Percentiles rank a stretch among this genome's conserved stretches.
These are phyloP conservation scores for Paedocypris sp. DNA, from an alignment of 2,113 vertebrate genomes.

Conservation along the genomic window DNA sequence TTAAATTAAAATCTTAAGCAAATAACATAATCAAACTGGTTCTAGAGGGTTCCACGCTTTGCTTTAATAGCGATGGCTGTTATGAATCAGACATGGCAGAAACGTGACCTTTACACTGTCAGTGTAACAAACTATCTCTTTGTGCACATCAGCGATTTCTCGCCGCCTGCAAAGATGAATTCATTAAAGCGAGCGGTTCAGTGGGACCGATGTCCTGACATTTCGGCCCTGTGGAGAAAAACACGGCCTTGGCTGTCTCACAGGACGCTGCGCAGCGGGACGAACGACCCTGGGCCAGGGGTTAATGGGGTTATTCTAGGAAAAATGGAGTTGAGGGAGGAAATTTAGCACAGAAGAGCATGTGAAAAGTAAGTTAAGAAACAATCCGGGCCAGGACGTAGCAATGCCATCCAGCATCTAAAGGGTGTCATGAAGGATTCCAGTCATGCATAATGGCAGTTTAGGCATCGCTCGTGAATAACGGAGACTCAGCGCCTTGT, in stretches of 20 bases:
- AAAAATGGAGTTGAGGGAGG: neutral
- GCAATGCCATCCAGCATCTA: neutral
- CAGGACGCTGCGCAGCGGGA: neutral
- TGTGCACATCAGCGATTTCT: neutral
- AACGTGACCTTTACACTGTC: neutral
- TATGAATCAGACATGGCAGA: neutral
- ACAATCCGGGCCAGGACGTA: neutral
- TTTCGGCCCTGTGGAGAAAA: slow-evolving; percentile 1
- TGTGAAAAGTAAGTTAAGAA: neutral
- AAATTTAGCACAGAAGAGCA: neutral
- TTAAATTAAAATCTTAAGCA: no score
- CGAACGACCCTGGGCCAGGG: neutral
- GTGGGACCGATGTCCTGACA: neutral
- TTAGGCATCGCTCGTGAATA: neutral
- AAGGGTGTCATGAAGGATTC: neutral
- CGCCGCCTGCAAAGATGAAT: slow-evolving; percentile 3
- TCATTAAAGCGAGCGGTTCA: slow-evolving; percentile 9
- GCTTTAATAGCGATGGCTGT: neutral
- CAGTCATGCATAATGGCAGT: neutral
- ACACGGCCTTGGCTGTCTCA: neutral
- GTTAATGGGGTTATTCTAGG: slow-evolving; percentile 22
- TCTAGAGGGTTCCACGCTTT: no score
- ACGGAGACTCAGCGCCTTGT: neutral
- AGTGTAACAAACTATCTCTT: neutral
- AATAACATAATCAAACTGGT: no score